phyloP scores from a whole-genome alignment of 2,888 invertebrate species.

The Lamellibrachia satsuma region DNA sequence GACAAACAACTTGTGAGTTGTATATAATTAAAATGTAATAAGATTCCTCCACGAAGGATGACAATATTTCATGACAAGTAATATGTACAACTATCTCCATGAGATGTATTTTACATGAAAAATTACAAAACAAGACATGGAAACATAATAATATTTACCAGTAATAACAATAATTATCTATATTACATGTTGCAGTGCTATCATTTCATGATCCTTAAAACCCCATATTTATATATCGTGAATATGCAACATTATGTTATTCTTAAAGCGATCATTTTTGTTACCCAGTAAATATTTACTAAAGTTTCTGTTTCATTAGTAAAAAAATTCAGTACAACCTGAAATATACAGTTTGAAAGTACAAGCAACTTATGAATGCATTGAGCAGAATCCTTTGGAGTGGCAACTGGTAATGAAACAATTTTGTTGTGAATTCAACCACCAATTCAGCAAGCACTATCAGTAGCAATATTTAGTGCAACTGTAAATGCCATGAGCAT shows the following conservation, averaged over 20 bases:
- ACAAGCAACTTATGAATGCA: background rate
- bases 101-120: conserved; percentile 17
- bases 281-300: background rate
- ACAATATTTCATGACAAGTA: background rate
- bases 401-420: background rate
- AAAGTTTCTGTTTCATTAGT: background rate
- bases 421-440: background rate
- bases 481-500: conserved; percentile 7
- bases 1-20: background rate
- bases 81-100: conserved; percentile 6
- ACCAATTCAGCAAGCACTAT: background rate
- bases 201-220: conserved; percentile 13
- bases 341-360: background rate
- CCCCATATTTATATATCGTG: background rate
- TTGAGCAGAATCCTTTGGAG: background rate
- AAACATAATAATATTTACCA: conserved; percentile 1
- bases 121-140: background rate
- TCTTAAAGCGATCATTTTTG: background rate
- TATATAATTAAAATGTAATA: conserved; percentile 17
- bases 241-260: background rate
- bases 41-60: background rate
- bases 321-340: background rate
- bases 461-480: background rate
- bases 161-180: background rate
- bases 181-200: conserved; percentile 10